Percentiles rank a stretch among this genome's conserved stretches.
phyloP scores from a whole-genome alignment of 1,140 invertebrate species.

The Phocides pigmalion region DNA sequence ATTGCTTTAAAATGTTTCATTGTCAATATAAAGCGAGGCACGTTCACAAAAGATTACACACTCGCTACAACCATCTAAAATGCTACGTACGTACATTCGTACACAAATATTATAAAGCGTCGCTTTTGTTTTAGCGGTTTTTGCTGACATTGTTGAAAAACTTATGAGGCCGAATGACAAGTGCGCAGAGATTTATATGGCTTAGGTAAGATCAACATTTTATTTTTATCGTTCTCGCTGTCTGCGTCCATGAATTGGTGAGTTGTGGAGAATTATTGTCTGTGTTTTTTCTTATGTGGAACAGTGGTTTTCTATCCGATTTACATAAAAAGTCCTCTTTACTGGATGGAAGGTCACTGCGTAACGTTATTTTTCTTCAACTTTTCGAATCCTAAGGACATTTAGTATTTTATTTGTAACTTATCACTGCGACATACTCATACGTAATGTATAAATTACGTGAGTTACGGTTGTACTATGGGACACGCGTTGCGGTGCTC shows the following conservation, averaged over 20 bases:
- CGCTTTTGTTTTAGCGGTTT: constrained; percentile 20
- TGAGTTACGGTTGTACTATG: no score
- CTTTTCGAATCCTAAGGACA: not conserved
- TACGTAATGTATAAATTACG: not conserved
- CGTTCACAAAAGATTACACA: not conserved
- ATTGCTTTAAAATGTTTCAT: not conserved
- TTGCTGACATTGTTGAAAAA: constrained; percentile 25
- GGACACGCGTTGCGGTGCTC: not conserved
- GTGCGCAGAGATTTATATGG: constrained; percentile 18
- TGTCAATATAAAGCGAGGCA: constrained; percentile 1
- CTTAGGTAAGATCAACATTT: constrained; percentile 33
- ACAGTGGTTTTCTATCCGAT: not conserved
- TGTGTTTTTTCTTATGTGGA: constrained; percentile 5
- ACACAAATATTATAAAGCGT: constrained; percentile 14
- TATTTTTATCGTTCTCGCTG: constrained; percentile 38
- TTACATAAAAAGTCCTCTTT: not conserved
- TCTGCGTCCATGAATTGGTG: constrained; percentile 25
- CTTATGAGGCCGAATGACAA: constrained; percentile 27
- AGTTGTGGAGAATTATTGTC: constrained; percentile 25
- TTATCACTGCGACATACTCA: not conserved
- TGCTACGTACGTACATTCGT: not conserved
- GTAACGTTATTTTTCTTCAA: not conserved
- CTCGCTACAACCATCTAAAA: not conserved
- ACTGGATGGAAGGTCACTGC: not conserved
- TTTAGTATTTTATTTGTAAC: not conserved